phyloP scores from a whole-genome alignment of 2,888 invertebrate genomes.

The Kuschelorhynchus macadamiae region DNA sequence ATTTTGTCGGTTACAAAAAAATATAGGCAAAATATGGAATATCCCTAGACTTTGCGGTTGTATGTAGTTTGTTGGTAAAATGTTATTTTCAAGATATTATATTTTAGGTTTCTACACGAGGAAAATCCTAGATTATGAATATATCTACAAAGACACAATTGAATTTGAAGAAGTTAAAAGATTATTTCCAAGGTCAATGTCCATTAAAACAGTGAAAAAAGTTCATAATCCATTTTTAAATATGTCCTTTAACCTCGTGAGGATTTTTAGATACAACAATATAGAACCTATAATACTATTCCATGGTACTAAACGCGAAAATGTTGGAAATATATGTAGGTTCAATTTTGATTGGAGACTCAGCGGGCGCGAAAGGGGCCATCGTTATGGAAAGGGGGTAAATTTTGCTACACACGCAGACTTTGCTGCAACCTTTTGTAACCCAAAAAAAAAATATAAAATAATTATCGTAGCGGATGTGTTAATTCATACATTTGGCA shows the following conservation, averaged over 20 bases:
- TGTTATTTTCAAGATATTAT: no score
- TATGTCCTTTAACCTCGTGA: not conserved
- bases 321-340: not conserved
- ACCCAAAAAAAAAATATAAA: not conserved
- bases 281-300: not conserved
- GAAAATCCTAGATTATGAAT: no score
- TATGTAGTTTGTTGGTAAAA: no score
- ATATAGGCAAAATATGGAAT: no score
- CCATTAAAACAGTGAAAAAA: constrained; percentile 8
- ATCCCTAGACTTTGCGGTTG: no score
- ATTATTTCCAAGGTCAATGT: not conserved
- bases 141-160: not conserved
- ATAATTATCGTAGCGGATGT: constrained; percentile 6
- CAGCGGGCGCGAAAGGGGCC: constrained; percentile 9
- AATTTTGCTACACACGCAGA: constrained; percentile 10
- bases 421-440: constrained; percentile 6
- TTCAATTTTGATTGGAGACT: constrained; percentile 11
- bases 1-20: no score
- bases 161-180: constrained; percentile 5
- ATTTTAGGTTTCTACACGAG: no score
- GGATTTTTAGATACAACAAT: constrained; percentile 1
- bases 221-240: not conserved
- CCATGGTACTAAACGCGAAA: constrained; percentile 7
- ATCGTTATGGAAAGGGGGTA: constrained; percentile 3
- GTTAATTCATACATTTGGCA: not conserved